phyloP scores from a whole-genome alignment of 2,113 vertebrate genomes.

The Oceanites oceanicus region DNA sequence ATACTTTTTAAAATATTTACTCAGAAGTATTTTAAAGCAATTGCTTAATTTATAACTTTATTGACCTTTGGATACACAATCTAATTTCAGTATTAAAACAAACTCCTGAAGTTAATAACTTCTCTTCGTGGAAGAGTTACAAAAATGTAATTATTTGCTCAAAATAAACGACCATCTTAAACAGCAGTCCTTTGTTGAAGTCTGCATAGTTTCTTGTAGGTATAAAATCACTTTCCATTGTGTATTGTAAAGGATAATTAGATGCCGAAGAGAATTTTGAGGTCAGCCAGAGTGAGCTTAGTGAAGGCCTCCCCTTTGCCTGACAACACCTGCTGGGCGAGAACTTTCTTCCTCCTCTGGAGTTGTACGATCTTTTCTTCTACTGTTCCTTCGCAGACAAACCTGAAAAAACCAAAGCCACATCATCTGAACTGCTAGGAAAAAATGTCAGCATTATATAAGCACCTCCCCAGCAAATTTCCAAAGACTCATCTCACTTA shows the following conservation, averaged over 20 bases:
- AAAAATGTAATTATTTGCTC: background rate
- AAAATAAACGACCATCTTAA: background rate
- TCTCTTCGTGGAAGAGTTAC: background rate
- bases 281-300: slow-evolving; percentile 91
- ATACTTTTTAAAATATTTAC: background rate
- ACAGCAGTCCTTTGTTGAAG: background rate
- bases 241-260: background rate
- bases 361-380: slow-evolving; percentile 93
- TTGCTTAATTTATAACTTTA: background rate
- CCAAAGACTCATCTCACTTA: background rate
- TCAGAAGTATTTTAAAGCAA: background rate
- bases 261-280: slow-evolving; percentile 87
- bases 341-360: slow-evolving; percentile 88
- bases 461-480: background rate
- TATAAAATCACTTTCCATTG: background rate
- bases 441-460: background rate
- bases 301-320: slow-evolving; percentile 81
- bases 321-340: slow-evolving; percentile 90
- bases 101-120: background rate
- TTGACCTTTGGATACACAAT: background rate
- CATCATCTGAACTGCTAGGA: background rate
- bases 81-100: background rate
- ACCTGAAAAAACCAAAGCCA: slow-evolving; percentile 71
- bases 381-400: slow-evolving; percentile 90
- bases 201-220: background rate